These are phyloP conservation scores for Neodiprion virginianus DNA, from an alignment of 1,140 invertebrate species.

Conservation along the genomic window DNA sequence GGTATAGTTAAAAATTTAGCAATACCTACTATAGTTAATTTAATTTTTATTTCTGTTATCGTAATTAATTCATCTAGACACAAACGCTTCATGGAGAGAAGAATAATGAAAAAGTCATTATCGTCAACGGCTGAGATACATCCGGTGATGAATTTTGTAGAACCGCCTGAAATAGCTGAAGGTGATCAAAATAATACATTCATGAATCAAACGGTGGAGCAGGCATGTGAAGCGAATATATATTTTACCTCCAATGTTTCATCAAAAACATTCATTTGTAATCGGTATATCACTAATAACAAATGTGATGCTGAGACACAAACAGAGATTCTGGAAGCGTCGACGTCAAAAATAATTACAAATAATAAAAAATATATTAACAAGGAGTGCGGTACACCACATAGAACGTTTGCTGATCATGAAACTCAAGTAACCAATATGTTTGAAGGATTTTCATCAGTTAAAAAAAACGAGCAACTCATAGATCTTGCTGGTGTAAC, in stretches of 20 bases:
- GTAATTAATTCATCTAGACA: slow-evolving; percentile 8
- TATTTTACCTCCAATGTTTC: slow-evolving; percentile 14
- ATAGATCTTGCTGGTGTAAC: too few relatives aligned
- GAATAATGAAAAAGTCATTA: slow-evolving; percentile 1
- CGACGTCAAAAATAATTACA: too few relatives aligned
- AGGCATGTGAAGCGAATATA: slow-evolving; percentile 22
- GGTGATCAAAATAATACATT: slow-evolving; percentile 10
- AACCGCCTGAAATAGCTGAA: slow-evolving; percentile 5
- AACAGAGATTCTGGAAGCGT: background rate
- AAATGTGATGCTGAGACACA: slow-evolving; percentile 19
- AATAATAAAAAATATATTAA: too few relatives aligned
- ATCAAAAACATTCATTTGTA: slow-evolving; percentile 23
- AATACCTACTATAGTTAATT: slow-evolving; percentile 24
- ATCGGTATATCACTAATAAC: slow-evolving; percentile 18
- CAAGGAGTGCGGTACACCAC: too few relatives aligned
- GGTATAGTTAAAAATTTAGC: too few relatives aligned
- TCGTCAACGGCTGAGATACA: background rate
- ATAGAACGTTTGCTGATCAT: too few relatives aligned
- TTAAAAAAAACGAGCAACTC: too few relatives aligned
- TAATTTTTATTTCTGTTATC: slow-evolving; percentile 13
- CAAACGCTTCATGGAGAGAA: slow-evolving; percentile 21
- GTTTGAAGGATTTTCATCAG: too few relatives aligned
- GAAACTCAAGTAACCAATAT: too few relatives aligned
- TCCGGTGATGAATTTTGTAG: slow-evolving; percentile 8
- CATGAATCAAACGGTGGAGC: slow-evolving; percentile 6